Base-by-base conservation (phyloP, 2,888 invertebrate species). In the Acleris holmiana region DNA sequence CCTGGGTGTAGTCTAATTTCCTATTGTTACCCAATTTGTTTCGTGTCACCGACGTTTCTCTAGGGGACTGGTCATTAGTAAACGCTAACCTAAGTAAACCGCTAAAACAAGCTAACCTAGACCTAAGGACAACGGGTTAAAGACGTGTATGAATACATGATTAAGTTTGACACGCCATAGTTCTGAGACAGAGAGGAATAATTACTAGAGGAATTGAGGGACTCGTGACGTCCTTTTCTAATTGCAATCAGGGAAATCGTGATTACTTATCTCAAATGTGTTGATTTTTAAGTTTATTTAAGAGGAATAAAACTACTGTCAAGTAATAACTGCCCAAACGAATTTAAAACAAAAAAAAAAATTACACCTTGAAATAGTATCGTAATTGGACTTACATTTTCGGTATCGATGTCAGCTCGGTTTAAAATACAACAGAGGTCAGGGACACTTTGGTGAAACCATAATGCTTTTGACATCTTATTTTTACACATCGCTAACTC, bases 1-100 rank as follows among this genome's bases (percentile, higher is more conserved):
- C 23, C 71, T 73, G 63, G 69, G 73, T 73, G 73, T 67, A 73
- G 73, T 76, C 76, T 80, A 82, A 83, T 82, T 80, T 78, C 73
- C 76, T 77, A 80, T 80, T 79, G 80, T 80, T 71, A 76, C 73
- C 75, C 79, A 80, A 83, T 82, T 81, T 78, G 82, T 82, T 76
- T 77, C 35, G 73, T 72, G 81, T 80, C 80, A 74, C 77, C 75
- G 72, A 73, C 71, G 71, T 72, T 73, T 74, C 74, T 60, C 69
- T 71, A 71, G 78, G 71, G 72, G 67, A 68, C 71, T 72, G 73
- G 75, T 74, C 76, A 75, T 76, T 78, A 75, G 69, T 67, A 62
- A 56, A 55, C 62, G 61, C 70, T 23, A 23, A 56, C 19, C 25
- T 54, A 21, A 23, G 15, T 0, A 4, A 21, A 15, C 15, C 18